Percentiles rank a stretch among this genome's conserved stretches.
Evolutionary conservation across 1,140 invertebrate species (phyloP).

Genomic region (Cyrtorhinus lividipennis): DNA sequence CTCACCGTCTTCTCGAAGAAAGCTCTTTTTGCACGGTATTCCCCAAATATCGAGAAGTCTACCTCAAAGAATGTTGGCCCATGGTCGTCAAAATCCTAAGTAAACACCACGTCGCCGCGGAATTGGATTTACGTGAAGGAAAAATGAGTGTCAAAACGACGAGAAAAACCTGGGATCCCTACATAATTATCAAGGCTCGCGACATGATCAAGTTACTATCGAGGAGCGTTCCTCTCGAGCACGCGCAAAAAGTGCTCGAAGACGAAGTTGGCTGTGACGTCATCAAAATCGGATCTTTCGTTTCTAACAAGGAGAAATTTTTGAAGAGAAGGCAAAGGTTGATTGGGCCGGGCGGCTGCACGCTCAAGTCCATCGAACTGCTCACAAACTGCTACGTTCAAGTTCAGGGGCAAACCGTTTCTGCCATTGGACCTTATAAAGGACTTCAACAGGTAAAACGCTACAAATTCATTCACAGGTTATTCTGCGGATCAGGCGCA

Average conservation of each 20-base stretch:
- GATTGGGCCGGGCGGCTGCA: constrained; percentile 93
- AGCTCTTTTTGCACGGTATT: constrained; percentile 69
- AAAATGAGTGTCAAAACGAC: constrained; percentile 92
- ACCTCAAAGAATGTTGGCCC: constrained; percentile 91
- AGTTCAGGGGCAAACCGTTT: constrained; percentile 96
- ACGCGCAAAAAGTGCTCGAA: constrained; percentile 67
- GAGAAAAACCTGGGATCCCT: constrained; percentile 97
- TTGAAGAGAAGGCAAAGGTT: constrained; percentile 86
- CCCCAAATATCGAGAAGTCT: constrained; percentile 91
- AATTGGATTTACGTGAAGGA: constrained; percentile 90
- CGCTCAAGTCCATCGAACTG: constrained; percentile 92
- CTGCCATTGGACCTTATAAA: constrained; percentile 87
- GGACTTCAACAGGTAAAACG: constrained; percentile 77
- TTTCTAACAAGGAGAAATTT: constrained; percentile 89
- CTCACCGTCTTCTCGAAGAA: constrained; percentile 59
- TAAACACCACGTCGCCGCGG: constrained; percentile 67
- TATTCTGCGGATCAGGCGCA: no score
- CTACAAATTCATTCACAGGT: no score
- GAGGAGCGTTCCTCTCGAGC: constrained; percentile 92
- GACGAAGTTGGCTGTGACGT: constrained; percentile 92
- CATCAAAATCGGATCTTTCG: constrained; percentile 87
- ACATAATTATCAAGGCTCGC: constrained; percentile 89
- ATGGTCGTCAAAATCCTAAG: constrained; percentile 73
- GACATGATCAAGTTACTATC: constrained; percentile 93
- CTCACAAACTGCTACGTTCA: constrained; percentile 96